Evolutionary conservation across 2,888 invertebrate genomes (phyloP).

Genomic region (Trichogramma dendrolimi): DNA sequence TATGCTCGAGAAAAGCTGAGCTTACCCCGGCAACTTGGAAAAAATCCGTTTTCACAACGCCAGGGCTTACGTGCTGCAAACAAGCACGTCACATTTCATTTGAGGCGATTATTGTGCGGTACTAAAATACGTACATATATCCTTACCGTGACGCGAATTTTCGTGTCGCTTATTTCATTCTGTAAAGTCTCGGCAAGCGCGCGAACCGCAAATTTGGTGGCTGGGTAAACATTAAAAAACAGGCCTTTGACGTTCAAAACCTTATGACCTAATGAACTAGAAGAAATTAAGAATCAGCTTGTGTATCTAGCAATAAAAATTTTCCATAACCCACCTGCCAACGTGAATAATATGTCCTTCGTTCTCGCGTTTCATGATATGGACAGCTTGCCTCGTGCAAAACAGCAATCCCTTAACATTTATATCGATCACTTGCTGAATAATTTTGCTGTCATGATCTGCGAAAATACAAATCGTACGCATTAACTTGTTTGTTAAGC

Average conservation of each 20-base stretch:
- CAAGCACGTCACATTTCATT: neutral
- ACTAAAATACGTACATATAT: neutral
- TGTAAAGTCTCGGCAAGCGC: constrained; percentile 59
- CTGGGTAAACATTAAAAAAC: constrained; percentile 55
- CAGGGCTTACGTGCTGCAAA: constrained; percentile 22
- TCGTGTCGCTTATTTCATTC: constrained; percentile 52
- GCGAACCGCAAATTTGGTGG: constrained; percentile 59
- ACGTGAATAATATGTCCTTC: constrained; percentile 34
- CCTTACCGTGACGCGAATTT: constrained; percentile 36
- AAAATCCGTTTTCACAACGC: constrained; percentile 18
- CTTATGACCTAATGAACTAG: constrained; percentile 15
- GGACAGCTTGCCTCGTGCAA: constrained; percentile 33
- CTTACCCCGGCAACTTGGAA: constrained; percentile 1
- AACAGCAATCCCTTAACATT: constrained; percentile 34
- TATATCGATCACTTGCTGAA: constrained; percentile 21
- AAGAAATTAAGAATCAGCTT: too few species aligned
- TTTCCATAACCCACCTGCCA: constrained; percentile 27
- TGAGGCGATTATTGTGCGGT: neutral
- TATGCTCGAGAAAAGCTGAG: constrained; percentile 1
- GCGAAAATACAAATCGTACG: neutral
- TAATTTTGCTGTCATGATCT: neutral
- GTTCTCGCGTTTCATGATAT: constrained; percentile 31
- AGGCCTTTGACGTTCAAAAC: constrained; percentile 6
- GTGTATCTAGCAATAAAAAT: neutral
- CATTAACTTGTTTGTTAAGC: neutral